These are phyloP conservation scores for Holacanthus passer DNA, from an alignment of 2,113 vertebrate genomes.

Conservation along the genomic window DNA sequence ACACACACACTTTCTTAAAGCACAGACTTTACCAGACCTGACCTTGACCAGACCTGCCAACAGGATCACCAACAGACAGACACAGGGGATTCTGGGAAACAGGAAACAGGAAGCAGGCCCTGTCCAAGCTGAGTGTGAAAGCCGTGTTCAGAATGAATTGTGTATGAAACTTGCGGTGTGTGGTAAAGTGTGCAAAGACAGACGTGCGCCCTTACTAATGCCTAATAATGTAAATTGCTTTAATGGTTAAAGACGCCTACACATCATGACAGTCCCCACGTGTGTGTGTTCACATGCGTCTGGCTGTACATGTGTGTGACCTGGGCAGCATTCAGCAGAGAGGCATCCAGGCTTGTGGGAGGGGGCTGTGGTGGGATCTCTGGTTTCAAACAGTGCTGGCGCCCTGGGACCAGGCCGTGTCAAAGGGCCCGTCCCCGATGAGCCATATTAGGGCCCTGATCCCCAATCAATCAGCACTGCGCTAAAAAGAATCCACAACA, in stretches of 20 bases:
- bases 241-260: slow-evolving; percentile 46
- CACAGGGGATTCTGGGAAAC: slow-evolving; percentile 76
- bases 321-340: slow-evolving; percentile 63
- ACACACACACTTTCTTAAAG: slow-evolving; percentile 34
- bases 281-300: slow-evolving; percentile 12
- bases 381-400: slow-evolving; percentile 76
- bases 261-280: slow-evolving; percentile 20
- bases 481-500: slow-evolving; percentile 83
- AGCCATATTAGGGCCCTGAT: slow-evolving; percentile 81
- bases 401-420: slow-evolving; percentile 70
- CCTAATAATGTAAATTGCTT: slow-evolving; percentile 57
- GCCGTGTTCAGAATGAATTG: slow-evolving; percentile 58
- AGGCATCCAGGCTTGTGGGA: slow-evolving; percentile 55
- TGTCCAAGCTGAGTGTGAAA: slow-evolving; percentile 62
- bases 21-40: slow-evolving; percentile 68
- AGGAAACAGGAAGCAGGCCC: slow-evolving; percentile 77
- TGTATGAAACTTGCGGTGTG: slow-evolving; percentile 56
- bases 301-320: slow-evolving; percentile 26
- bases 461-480: slow-evolving; percentile 83
- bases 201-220: slow-evolving; percentile 18
- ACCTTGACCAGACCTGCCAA: slow-evolving; percentile 81
- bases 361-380: slow-evolving; percentile 59
- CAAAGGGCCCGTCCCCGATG: slow-evolving; percentile 83
- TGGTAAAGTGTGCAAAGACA: slow-evolving; percentile 39
- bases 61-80: slow-evolving; percentile 71